Evolutionary conservation across 2,888 invertebrate genomes (phyloP), one percentile per base, ranked within the genome.

Genomic region (Spilarctia lutea): DNA sequence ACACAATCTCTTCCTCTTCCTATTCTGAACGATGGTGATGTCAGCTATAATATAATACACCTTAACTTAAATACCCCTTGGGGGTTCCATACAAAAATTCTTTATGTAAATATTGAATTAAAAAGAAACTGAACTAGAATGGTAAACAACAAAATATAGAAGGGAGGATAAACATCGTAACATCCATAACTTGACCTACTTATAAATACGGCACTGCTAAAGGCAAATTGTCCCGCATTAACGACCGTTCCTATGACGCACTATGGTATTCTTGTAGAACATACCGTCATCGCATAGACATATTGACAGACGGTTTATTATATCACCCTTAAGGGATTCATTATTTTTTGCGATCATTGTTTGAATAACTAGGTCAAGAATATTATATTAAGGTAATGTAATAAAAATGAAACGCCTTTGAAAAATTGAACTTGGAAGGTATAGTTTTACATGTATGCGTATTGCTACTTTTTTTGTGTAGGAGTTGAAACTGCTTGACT

Each of bases 251-350:
- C 24, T 68, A 68, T 68, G 73, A 73, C 68, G 73, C 73, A 73
- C 68, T 24, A 7, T 16, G 16, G 60, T 63, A 63, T 63, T 63
- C 60, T 63, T 63, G 60, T 63, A 30, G 7, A 30, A 30, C 60
- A 27, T 18, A 63, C 60, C 60, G 13, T 63, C 60, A 63, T 30
- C 60, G 30, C 18, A 27, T 68, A 56, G 72, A 65, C 48, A 35
- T 72, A 65, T 82, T 77, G 79, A 75, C 76, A 85, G 79, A 81
- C 83, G 79, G 83, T 86, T 81, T 81, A 73, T 74, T 68, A 80
- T 83, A 86, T 81, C 76, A 72, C 65, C 68, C 86, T 72, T 83
- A 27, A 72, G 87, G 84, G 86, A 86, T 70, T 65, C 74, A 76
- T 74, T 72, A 80, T 83, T 75, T 81, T 83, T 78, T 76, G 70